Percentiles rank a stretch among this genome's conserved stretches.
phyloP scores from a whole-genome alignment of 2,888 invertebrate species.

The Invenusta paracnida region DNA sequence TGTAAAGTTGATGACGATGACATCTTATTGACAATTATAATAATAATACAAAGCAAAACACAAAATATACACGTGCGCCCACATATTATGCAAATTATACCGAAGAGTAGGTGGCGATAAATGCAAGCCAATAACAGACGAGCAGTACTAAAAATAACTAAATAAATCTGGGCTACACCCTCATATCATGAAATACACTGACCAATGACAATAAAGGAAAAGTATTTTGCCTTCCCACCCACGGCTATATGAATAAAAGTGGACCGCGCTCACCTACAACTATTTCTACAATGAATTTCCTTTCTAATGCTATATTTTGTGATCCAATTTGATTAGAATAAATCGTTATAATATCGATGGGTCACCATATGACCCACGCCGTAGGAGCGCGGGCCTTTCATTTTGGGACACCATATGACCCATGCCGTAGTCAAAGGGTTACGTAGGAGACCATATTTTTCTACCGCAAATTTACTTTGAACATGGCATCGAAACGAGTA shows the following conservation, averaged over 20 bases:
- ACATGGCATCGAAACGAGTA: background rate
- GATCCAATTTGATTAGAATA: slow-evolving; percentile 4
- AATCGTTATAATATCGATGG: background rate
- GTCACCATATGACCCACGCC: background rate
- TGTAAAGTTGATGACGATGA: background rate
- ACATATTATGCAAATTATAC: background rate
- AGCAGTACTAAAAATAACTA: background rate
- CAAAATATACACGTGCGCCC: background rate
- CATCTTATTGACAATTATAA: slow-evolving; percentile 6
- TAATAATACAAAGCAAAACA: background rate
- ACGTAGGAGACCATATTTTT: no score
- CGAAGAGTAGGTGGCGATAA: background rate
- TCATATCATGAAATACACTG: background rate
- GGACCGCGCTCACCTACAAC: background rate
- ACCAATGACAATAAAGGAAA: slow-evolving; percentile 4
- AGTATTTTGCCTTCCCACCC: background rate
- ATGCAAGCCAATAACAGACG: background rate
- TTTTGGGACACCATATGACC: slow-evolving; percentile 11
- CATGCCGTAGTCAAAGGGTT: slow-evolving; percentile 22
- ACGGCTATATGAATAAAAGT: background rate
- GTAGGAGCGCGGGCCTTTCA: background rate
- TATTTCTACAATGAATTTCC: background rate
- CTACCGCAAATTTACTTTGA: background rate
- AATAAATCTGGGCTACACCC: background rate
- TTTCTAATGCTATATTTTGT: background rate